phyloP scores from a whole-genome alignment of 2,797 vertebrate species.

The Lagothrix lagotricha region DNA sequence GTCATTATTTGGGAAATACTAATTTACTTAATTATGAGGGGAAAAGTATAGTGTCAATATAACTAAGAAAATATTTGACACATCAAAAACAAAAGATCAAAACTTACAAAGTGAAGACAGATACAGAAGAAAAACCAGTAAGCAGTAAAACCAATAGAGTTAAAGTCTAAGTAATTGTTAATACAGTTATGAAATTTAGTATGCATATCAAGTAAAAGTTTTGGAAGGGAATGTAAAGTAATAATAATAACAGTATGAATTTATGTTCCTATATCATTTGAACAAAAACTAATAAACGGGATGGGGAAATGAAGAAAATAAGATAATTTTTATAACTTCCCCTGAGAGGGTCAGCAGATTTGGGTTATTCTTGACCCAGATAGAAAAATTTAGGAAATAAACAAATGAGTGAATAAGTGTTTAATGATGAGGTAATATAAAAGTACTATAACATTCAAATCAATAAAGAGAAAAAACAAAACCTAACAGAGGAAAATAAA shows the following conservation, averaged over 20 bases:
- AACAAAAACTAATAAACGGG: neutral
- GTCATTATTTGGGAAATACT: slow-evolving; percentile 34
- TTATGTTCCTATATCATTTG: neutral
- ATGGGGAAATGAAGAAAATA: neutral
- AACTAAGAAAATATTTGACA: slow-evolving; percentile 8
- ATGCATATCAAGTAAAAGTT: neutral
- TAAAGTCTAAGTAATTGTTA: neutral
- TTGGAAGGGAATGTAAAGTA: neutral
- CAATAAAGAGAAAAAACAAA: neutral
- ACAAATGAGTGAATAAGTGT: neutral
- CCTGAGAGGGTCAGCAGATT: neutral
- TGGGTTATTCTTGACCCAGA: neutral
- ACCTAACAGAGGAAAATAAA: neutral
- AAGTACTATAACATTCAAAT: slow-evolving; percentile 35
- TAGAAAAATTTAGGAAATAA: neutral
- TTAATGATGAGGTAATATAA: neutral
- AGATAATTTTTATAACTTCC: neutral
- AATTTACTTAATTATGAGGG: neutral
- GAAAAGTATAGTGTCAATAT: neutral
- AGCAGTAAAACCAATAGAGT: neutral
- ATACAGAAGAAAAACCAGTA: neutral
- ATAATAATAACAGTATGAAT: neutral
- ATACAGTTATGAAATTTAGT: neutral
- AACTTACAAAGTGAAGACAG: neutral
- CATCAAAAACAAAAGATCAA: neutral